These are phyloP conservation scores for Vimba vimba DNA, from an alignment of 2,113 vertebrate genomes.

Conservation along the genomic window DNA sequence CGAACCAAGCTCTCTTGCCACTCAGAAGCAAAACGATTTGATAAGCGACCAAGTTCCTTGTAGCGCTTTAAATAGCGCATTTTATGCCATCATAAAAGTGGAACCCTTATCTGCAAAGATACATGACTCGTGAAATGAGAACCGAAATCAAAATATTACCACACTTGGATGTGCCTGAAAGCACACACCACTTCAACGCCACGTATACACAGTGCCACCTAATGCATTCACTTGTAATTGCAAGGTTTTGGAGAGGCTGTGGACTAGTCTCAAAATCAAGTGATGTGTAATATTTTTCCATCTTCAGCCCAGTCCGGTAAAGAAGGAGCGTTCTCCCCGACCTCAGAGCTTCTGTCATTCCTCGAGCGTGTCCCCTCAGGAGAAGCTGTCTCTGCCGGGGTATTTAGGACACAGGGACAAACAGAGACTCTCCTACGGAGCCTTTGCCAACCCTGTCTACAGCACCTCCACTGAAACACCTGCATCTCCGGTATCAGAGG, in stretches of 20 bases:
- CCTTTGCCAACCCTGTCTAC: slow-evolving; percentile 87
- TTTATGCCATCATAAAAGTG: not conserved
- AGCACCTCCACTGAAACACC: slow-evolving; percentile 81
- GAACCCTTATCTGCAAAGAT: not conserved
- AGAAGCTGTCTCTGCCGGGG: slow-evolving; percentile 83
- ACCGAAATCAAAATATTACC: not conserved
- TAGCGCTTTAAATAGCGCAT: not conserved
- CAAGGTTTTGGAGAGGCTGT: not conserved
- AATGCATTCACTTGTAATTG: not conserved
- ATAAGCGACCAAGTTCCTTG: not conserved
- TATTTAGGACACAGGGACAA: slow-evolving; percentile 85
- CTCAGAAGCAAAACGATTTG: not conserved
- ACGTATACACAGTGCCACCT: not conserved
- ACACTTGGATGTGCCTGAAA: not conserved
- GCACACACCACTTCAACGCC: not conserved
- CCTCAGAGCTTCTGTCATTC: slow-evolving; percentile 91
- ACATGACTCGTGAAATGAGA: not conserved
- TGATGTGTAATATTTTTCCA: not conserved
- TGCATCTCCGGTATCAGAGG: slow-evolving; percentile 81
- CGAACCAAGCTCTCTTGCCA: not conserved
- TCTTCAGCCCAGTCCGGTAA: slow-evolving; percentile 86
- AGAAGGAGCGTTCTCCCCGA: slow-evolving; percentile 87
- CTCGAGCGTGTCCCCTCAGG: slow-evolving; percentile 87
- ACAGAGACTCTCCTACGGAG: slow-evolving; percentile 86
- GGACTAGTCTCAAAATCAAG: not conserved